Conservation (phyloP, 2,113 vertebrate genomes). For the Campylorhamphus procurvoides region DNA sequence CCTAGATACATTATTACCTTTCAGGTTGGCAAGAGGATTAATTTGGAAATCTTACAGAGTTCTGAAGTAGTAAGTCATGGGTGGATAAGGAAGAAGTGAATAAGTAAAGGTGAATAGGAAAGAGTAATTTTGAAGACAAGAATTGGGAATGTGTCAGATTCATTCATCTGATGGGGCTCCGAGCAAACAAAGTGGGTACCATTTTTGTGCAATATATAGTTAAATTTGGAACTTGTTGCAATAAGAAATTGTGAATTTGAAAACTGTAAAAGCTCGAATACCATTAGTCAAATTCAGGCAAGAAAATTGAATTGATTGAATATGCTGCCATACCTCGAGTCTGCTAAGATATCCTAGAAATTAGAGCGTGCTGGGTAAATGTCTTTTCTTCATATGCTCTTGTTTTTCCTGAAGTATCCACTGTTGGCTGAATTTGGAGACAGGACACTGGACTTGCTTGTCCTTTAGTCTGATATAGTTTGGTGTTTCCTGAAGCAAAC, state of each 20-base stretch:
- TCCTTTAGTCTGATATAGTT: neutral
- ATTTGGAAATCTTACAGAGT: neutral
- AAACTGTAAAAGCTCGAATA: neutral
- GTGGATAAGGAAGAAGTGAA: neutral
- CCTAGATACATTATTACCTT: rapidly evolving
- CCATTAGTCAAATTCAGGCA: neutral
- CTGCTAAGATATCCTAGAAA: neutral
- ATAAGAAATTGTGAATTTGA: neutral
- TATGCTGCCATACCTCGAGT: neutral
- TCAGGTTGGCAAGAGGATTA: neutral
- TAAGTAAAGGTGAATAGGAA: neutral
- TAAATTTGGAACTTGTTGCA: neutral
- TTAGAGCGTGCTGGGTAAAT: neutral
- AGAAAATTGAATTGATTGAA: neutral
- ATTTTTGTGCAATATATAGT: neutral
- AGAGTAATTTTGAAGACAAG: neutral
- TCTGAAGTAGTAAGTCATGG: neutral
- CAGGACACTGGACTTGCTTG: neutral
- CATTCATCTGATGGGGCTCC: neutral
- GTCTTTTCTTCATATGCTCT: neutral
- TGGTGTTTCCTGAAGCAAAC: neutral
- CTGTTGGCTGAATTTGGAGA: neutral
- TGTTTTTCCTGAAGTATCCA: neutral
- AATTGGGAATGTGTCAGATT: neutral
- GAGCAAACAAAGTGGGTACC: neutral